Conservation (phyloP, 2,113 vertebrate species). For the Scolopax mira region DNA sequence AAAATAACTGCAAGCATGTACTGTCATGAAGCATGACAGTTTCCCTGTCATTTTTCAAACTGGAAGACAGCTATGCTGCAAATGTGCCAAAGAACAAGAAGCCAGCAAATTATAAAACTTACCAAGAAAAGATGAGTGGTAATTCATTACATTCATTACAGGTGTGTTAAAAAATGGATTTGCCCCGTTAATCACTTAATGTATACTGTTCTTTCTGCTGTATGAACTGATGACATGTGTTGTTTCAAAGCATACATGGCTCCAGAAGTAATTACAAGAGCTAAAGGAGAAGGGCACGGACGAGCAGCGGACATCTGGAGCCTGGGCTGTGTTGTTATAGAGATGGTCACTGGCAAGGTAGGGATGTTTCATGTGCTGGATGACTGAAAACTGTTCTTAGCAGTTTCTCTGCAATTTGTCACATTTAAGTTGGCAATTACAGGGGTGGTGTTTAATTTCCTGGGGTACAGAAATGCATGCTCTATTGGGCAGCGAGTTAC, state of each 20-base stretch:
- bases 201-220: background rate
- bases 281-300: conserved; percentile 96
- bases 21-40: too few relatives aligned
- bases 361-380: background rate
- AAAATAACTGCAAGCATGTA: background rate
- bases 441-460: background rate
- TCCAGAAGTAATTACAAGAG: conserved; percentile 98
- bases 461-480: background rate
- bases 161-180: background rate
- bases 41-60: background rate
- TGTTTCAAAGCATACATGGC: conserved; percentile 92
- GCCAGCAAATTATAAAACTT: background rate
- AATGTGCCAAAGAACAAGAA: background rate
- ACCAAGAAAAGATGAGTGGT: background rate
- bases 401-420: background rate
- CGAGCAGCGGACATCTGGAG: conserved; percentile 98
- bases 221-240: conserved; percentile 1
- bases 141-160: background rate
- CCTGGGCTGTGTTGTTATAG: conserved; percentile 94
- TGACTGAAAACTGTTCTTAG: background rate
- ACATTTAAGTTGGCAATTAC: background rate
- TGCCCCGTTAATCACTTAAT: background rate
- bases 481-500: background rate
- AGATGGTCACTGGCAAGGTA: conserved; percentile 99
- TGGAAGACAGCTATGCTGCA: background rate